These are phyloP conservation scores for Haliclystus octoradiatus DNA, from an alignment of 30 jellyfish, hydroid and myxozoan species.

Conservation along the genomic window DNA sequence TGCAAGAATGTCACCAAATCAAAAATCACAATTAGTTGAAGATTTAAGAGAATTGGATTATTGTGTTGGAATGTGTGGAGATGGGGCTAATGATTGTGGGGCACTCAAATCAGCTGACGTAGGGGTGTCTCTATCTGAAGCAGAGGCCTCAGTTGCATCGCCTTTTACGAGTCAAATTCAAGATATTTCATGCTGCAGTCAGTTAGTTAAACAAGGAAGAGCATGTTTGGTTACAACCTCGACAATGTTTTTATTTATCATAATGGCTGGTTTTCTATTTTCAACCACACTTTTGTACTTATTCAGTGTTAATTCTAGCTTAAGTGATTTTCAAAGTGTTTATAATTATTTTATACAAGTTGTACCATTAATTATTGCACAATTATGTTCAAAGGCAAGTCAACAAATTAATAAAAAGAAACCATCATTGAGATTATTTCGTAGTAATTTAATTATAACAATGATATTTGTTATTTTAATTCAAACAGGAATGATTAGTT, in stretches of 20 bases:
- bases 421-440: constrained; percentile 31
- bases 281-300: constrained; percentile 11
- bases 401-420: neutral
- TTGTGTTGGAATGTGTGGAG: constrained; percentile 57
- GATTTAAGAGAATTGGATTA: constrained; percentile 27
- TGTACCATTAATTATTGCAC: constrained; percentile 11
- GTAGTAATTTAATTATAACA: constrained; percentile 1
- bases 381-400: constrained; percentile 8
- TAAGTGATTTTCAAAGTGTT: constrained; percentile 9
- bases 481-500: neutral
- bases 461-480: constrained; percentile 8
- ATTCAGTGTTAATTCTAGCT: constrained; percentile 6
- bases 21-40: constrained; percentile 28
- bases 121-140: constrained; percentile 38
- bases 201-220: constrained; percentile 19
- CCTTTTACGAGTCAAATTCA: constrained; percentile 34
- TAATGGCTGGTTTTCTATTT: neutral
- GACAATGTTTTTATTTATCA: neutral
- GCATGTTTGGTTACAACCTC: constrained; percentile 49
- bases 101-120: constrained; percentile 52
- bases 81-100: constrained; percentile 62
- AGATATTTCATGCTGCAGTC: constrained; percentile 32
- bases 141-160: constrained; percentile 55
- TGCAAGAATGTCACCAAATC: constrained; percentile 47
- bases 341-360: neutral